Base-by-base conservation (phyloP, 2,888 invertebrate species). In the Eudasyphora cyanicolor region DNA sequence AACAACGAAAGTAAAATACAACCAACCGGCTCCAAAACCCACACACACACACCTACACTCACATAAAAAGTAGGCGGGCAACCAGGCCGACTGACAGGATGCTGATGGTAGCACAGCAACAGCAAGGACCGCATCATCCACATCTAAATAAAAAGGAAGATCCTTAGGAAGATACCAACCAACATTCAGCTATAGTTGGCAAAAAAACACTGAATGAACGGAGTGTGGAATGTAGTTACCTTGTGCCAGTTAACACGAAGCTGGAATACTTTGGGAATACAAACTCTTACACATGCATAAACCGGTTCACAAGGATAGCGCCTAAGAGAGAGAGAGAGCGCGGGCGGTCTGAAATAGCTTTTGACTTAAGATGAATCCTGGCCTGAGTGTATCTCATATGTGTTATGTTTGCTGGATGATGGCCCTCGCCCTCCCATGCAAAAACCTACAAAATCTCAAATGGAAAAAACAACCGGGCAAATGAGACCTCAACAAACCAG, bases 1-100 rank as follows among this genome's bases (percentile, higher is more conserved):
- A 89, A 89, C 87, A 88, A 82, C 64, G 69, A 73, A 82, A 71
- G 71, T 64, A 79, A 38, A 82, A 71, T 21, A 69, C 51, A 78
- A 70, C 54, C 64, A 29, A 24, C 21, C n/a, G 71, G 24, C 35
- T 71, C 38, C 45, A 27, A 4, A 49, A 54, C 57, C 82, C 75
- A 19, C 12, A 17, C 67, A 70, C n/a, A 45, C 70, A 45, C 0
- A 27, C 14, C 7, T n/a, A 35, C 5, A 14, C 51, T n/a, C n/a
- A n/a, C n/a, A n/a, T n/a, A n/a, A n/a, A n/a, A n/a, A n/a, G n/a
- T n/a, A 67, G 64, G 19, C n/a, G 29, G 54, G 10, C 24, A 32
- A 10, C 32, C 38, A 38, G 38, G 12, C 3, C 8, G 17, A 3
- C 2, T 49, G 19, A 54, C 54, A n/a, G 38, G 54, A 49, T 49